Evolutionary conservation across 2,797 vertebrate species (phyloP).

Genomic region (Enteromius unitaeniatus): DNA sequence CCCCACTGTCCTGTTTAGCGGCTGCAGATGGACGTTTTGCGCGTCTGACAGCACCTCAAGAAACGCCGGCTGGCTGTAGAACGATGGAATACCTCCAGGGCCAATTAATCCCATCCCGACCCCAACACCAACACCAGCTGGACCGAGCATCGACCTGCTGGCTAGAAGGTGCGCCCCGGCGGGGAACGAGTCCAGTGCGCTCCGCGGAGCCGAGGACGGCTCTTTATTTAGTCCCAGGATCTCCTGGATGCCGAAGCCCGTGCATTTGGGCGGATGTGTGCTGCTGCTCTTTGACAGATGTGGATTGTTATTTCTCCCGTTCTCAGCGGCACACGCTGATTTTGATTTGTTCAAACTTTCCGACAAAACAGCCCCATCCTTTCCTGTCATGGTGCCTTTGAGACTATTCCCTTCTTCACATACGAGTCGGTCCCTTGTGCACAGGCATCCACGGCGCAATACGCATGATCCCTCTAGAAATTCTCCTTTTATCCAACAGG

Average conservation of each 20-base stretch:
- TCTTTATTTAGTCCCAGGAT: constrained; percentile 97
- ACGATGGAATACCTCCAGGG: constrained; percentile 88
- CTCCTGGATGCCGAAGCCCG: constrained; percentile 97
- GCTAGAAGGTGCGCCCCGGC: constrained; percentile 89
- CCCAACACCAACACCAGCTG: constrained; percentile 74
- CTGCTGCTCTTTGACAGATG: constrained; percentile 72
- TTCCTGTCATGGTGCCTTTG: constrained; percentile 87
- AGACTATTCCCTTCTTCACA: constrained; percentile 66
- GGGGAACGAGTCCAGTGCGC: constrained; percentile 83
- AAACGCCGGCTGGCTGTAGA: constrained; percentile 94
- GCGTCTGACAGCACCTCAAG: constrained; percentile 92
- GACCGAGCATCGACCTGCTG: constrained; percentile 89
- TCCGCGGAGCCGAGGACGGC: constrained; percentile 83
- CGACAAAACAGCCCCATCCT: constrained; percentile 87
- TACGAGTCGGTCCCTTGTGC: constrained; percentile 85
- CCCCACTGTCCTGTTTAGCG: constrained; percentile 81
- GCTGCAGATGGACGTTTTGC: constrained; percentile 89
- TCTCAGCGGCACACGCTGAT: constrained; percentile 69
- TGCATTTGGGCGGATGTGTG: constrained; percentile 86
- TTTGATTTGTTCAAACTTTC: constrained; percentile 85
- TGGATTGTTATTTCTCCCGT: constrained; percentile 70
- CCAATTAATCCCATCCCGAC: constrained; percentile 92
- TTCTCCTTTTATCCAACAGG: constrained; percentile 98
- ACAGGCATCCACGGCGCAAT: constrained; percentile 86
- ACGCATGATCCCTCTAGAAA: constrained; percentile 88